Conservation (phyloP, 2,113 vertebrate genomes). For the Probosciger aterrimus region DNA sequence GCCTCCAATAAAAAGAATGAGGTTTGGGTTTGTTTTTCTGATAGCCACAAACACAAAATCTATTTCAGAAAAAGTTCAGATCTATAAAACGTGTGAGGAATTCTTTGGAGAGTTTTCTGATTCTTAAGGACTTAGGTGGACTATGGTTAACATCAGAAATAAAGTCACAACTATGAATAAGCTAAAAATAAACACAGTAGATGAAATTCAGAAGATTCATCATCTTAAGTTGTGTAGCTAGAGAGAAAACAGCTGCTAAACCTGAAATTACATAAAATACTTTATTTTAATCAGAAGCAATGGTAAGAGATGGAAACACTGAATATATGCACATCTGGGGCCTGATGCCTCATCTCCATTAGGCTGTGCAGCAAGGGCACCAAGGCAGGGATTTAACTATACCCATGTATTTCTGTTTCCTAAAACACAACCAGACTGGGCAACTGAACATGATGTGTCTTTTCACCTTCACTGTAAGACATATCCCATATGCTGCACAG, state of each 20-base stretch:
- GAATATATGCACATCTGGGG: not conserved
- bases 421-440: not conserved
- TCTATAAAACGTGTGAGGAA: not conserved
- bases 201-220: not conserved
- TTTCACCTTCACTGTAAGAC: not conserved
- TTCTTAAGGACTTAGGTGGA: not conserved
- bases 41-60: not conserved
- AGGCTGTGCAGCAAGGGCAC: not conserved
- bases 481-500: not conserved
- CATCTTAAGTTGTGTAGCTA: not conserved
- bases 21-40: not conserved
- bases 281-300: not conserved
- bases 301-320: not conserved
- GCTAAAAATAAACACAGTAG: not conserved
- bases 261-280: not conserved
- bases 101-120: not conserved
- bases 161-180: not conserved
- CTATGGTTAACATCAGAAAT: not conserved
- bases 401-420: not conserved
- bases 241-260: not conserved
- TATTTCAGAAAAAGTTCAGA: not conserved
- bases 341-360: not conserved
- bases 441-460: not conserved
- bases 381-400: not conserved
- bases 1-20: not conserved